Conservation (phyloP, 37 sponge, comb jelly and placozoan genomes). For the Geodia barretti region DNA sequence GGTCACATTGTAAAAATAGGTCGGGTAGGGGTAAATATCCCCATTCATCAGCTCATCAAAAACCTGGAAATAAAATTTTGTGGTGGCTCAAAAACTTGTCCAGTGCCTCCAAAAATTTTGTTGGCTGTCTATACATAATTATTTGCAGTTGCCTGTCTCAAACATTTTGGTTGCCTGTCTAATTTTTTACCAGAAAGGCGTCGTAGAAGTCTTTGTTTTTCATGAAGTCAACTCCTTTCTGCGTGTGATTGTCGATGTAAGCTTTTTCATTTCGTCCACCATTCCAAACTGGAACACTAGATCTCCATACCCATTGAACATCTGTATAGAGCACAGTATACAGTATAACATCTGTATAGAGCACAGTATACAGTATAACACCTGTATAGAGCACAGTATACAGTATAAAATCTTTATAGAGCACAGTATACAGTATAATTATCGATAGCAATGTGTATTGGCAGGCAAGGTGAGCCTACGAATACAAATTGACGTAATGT, state of each 20-base stretch:
- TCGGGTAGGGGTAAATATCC: conserved; percentile 73
- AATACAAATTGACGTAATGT: too few species aligned
- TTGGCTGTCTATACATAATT: too few species aligned
- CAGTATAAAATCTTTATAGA: too few species aligned
- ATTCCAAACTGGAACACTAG: conserved; percentile 69
- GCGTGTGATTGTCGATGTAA: conserved; percentile 39
- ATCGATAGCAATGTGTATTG: too few species aligned
- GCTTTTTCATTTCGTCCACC: conserved; percentile 52
- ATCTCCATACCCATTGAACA: conserved; percentile 63
- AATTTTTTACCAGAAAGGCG: conserved; percentile 67
- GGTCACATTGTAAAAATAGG: conserved; percentile 83
- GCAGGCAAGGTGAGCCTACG: too few species aligned
- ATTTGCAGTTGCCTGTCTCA: too few species aligned
- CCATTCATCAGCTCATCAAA: conserved; percentile 84
- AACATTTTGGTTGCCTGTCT: too few species aligned
- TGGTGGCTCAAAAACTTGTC: neutral
- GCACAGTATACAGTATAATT: too few species aligned
- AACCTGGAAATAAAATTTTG: conserved; percentile 26
- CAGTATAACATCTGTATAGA: conserved; percentile 61
- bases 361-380: too few species aligned
- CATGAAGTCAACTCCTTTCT: conserved; percentile 43
- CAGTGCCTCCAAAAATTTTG: too few species aligned
- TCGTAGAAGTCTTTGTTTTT: conserved; percentile 32
- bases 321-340: conserved; percentile 53
- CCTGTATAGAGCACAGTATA: too few species aligned